Conservation (phyloP, 2,797 vertebrate species). For the Furcifer pardalis region DNA sequence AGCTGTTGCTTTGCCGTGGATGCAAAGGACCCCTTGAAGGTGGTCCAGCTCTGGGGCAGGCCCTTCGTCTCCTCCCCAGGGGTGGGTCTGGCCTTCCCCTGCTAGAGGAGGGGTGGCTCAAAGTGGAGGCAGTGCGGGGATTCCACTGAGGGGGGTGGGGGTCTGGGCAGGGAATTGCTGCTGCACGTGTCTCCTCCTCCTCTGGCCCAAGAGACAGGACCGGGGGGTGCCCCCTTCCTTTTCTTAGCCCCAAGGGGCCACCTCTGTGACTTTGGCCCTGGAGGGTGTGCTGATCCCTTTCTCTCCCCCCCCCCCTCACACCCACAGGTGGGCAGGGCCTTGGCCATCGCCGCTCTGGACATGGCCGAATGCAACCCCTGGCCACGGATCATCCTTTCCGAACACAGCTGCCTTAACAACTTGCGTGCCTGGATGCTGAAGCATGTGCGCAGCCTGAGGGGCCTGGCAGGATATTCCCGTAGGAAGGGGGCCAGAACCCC, state of each 20-base stretch:
- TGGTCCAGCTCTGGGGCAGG: too few species aligned
- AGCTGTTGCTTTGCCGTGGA: not conserved
- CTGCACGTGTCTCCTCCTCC: too few species aligned
- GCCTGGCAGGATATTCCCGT: conserved; percentile 64
- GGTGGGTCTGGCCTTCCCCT: too few species aligned
- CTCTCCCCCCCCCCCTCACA: not conserved
- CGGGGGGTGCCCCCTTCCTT: too few species aligned
- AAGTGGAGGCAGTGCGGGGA: too few species aligned
- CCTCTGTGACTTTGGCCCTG: too few species aligned
- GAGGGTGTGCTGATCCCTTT: not conserved
- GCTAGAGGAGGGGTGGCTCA: too few species aligned
- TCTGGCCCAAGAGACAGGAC: too few species aligned
- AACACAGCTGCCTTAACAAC: conserved; percentile 91
- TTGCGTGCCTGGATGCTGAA: conserved; percentile 93
- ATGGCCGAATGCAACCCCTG: conserved; percentile 95
- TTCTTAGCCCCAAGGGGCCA: too few species aligned
- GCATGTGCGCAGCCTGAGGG: conserved; percentile 88
- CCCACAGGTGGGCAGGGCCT: conserved; percentile 89
- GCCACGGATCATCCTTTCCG: conserved; percentile 91
- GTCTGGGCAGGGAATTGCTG: too few species aligned
- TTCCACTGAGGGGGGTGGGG: too few species aligned
- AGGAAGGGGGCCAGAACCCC: conserved; percentile 77
- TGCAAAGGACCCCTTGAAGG: not conserved
- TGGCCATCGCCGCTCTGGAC: conserved; percentile 91
- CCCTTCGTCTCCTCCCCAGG: too few species aligned